Percentiles rank a stretch among this genome's conserved stretches.
These are phyloP conservation scores for Caenorhabditis brenneri DNA, from an alignment of 1,140 invertebrate genomes.

Conservation along the genomic window DNA sequence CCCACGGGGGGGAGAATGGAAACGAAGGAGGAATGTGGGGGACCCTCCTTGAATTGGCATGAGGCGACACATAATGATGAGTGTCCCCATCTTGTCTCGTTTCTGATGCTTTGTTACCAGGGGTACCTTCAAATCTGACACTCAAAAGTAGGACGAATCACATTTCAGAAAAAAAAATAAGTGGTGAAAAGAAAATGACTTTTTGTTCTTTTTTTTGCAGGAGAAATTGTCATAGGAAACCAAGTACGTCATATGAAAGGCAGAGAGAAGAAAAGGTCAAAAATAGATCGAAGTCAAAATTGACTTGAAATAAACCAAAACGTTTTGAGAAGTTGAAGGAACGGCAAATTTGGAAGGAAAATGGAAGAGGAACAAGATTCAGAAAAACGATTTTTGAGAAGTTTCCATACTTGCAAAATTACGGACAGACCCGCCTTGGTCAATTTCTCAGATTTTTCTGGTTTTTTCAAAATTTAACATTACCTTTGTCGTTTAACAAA, in stretches of 20 bases:
- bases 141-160: neutral
- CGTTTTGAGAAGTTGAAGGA: neutral
- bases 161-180: neutral
- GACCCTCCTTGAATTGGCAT: neutral
- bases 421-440: too few relatives aligned
- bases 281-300: too few relatives aligned
- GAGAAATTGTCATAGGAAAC: neutral
- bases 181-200: neutral
- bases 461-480: too few relatives aligned
- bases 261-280: too few relatives aligned
- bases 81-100: neutral
- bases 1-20: neutral
- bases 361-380: too few relatives aligned
- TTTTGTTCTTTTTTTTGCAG: neutral
- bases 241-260: neutral
- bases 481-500: too few relatives aligned
- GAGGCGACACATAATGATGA: constrained; percentile 31
- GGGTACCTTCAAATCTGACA: neutral
- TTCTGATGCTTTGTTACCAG: neutral
- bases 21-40: neutral
- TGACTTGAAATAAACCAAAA: too few relatives aligned
- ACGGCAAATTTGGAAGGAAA: neutral
- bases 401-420: too few relatives aligned
- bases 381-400: too few relatives aligned
- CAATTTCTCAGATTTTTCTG: too few relatives aligned